Base-by-base conservation (phyloP, 2,113 vertebrate genomes). In the Gallinago paraguaiae region DNA sequence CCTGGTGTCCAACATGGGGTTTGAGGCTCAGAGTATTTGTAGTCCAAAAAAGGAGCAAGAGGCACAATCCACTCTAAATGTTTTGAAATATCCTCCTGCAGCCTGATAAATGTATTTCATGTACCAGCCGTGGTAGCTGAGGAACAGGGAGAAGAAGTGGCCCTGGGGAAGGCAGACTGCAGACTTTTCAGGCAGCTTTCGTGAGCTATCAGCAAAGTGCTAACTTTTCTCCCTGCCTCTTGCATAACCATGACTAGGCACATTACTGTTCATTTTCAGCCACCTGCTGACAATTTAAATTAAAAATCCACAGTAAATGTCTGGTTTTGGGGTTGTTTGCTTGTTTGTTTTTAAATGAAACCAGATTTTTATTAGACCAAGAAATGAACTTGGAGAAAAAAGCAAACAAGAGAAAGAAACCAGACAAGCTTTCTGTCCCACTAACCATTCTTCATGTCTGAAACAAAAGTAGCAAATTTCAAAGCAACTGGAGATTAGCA, bases 241-340 rank as follows among this genome's bases (percentile, higher is more conserved):
- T 92, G 82, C 41, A 61, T 92, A 90, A 74, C 54, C 68, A 30
- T 67, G 79, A 57, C 69, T 95, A 84, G 80, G 81, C 77, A 65
- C 23, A 2, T 71, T 79, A 11, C 77, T 89, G 43, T 67, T 60
- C 41, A 12, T 71, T 95, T 84, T 28, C 83, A 95, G 64, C 69
- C 93, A 96, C 94, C 91, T 95, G 91, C 84, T 93, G 94, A 71
- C 77, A 81, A 79, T 8, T 88, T 79, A 82, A 84, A 91, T 95
- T 91, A 92, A 95, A 96, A 95, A 67, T 83, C 60, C 64, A 39
- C 28, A 75, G 76, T 72, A 91, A 89, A n/a, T 76, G 48, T 43
- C 77, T 88, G 74, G 0, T 43, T 95, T 60, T 2, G 43, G 20
- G 23, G 63, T 93, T 88, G 63, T 80, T 92, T 86, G 56, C 43